Conservation (phyloP, 2,888 invertebrate species). For the Neocrepidodera transversa region DNA sequence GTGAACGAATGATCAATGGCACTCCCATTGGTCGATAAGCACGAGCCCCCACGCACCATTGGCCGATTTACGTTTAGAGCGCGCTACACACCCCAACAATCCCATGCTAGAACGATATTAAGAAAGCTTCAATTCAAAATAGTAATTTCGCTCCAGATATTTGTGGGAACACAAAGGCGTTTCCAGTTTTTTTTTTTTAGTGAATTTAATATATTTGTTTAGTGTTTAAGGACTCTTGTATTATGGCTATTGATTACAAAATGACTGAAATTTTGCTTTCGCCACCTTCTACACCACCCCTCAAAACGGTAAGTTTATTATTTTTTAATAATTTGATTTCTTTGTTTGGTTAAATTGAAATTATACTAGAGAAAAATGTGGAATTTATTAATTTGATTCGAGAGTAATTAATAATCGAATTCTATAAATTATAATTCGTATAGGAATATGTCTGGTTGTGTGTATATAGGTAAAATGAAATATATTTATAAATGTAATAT, state of each 20-base stretch:
- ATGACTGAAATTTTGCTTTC: conserved; percentile 62
- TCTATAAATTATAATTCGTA: too few species aligned
- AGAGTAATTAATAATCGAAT: too few species aligned
- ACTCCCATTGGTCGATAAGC: conserved; percentile 67
- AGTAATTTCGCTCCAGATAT: conserved; percentile 44
- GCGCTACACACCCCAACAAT: conserved; percentile 61
- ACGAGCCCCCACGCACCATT: conserved; percentile 60
- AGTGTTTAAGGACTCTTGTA: conserved; percentile 4
- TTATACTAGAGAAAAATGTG: too few species aligned
- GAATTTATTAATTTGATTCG: too few species aligned
- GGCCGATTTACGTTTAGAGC: conserved; percentile 61
- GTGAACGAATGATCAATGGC: conserved; percentile 71
- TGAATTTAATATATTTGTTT: neutral
- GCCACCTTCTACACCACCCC: conserved; percentile 76
- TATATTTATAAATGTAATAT: too few species aligned
- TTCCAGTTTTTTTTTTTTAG: conserved; percentile 30
- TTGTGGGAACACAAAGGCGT: conserved; percentile 2
- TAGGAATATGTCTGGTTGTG: too few species aligned
- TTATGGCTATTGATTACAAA: conserved; percentile 9
- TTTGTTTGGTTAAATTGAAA: conserved; percentile 24
- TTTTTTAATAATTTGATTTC: conserved; percentile 22
- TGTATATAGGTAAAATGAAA: too few species aligned
- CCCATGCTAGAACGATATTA: conserved; percentile 59
- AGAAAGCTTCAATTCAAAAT: conserved; percentile 48
- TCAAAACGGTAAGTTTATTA: conserved; percentile 61